Evolutionary conservation across 2,888 invertebrate genomes (phyloP).

Genomic region (Capitulum mitella): DNA sequence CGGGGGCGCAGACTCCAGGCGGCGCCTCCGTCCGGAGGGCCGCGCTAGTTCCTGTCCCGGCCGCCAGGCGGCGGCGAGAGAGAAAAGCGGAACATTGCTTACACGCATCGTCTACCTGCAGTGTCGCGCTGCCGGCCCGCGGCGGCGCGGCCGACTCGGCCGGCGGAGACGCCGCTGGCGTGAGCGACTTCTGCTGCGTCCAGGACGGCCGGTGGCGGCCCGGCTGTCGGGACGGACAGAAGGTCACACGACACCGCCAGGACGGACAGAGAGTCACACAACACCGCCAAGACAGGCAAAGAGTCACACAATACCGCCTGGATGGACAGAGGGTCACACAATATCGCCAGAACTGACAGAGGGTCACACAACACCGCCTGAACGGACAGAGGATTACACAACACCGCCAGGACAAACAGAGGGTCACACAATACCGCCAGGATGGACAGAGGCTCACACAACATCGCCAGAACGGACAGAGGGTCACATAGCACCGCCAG

Average conservation of each 20-base stretch:
- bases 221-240: not conserved
- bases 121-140: not conserved
- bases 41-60: not conserved
- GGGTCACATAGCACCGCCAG: not conserved
- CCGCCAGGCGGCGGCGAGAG: not conserved
- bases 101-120: conserved; percentile 15
- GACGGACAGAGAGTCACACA: not conserved
- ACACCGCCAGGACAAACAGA: too few relatives aligned
- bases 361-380: too few relatives aligned
- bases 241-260: not conserved
- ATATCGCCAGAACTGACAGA: too few relatives aligned
- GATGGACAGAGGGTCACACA: too few relatives aligned
- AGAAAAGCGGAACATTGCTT: conserved; percentile 14
- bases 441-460: too few relatives aligned
- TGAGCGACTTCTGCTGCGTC: not conserved
- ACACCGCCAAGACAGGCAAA: too few relatives aligned
- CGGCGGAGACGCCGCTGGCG: not conserved
- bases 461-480: not conserved
- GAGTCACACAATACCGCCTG: too few relatives aligned
- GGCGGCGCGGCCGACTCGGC: not conserved
- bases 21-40: too few relatives aligned
- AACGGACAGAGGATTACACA: too few relatives aligned
- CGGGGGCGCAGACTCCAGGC: not conserved
- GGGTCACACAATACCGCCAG: too few relatives aligned
- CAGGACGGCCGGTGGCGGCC: not conserved